Conservation (phyloP, 1,140 invertebrate species). For the Drosophila nasuta region DNA sequence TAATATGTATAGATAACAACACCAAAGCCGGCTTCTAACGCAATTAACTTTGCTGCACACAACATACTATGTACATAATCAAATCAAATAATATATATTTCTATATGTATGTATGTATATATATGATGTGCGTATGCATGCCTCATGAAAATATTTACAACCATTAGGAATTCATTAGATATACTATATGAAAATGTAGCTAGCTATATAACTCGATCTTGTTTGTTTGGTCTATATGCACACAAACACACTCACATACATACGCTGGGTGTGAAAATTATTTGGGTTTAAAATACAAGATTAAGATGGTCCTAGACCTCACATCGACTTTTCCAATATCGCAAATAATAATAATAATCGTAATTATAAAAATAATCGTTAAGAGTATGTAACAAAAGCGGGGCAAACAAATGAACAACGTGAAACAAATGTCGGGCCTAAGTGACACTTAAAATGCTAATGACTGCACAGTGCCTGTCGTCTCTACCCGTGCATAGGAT, state of each 20-base stretch:
- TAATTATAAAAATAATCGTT: constrained; percentile 29
- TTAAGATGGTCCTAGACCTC: constrained; percentile 57
- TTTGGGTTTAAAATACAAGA: constrained; percentile 19
- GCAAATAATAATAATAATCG: constrained; percentile 40
- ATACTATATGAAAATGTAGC: constrained; percentile 17
- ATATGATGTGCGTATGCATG: constrained; percentile 11
- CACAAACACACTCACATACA: constrained; percentile 12
- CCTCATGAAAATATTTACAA: constrained; percentile 51
- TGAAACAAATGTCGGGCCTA: constrained; percentile 38
- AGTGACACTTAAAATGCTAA: constrained; percentile 73
- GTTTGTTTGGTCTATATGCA: constrained; percentile 37
- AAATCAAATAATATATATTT: neutral
- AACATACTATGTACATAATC: constrained; percentile 13
- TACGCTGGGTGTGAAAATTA: constrained; percentile 12
- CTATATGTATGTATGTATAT: constrained; percentile 3
- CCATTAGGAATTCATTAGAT: constrained; percentile 32
- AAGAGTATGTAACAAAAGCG: constrained; percentile 35
- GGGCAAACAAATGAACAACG: too few species aligned
- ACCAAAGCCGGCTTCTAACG: constrained; percentile 65
- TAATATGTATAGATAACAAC: constrained; percentile 64
- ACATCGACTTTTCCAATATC: constrained; percentile 42
- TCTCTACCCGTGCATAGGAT: constrained; percentile 32
- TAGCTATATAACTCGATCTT: constrained; percentile 43
- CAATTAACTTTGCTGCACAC: constrained; percentile 35
- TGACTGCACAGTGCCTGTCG: constrained; percentile 57